Evolutionary conservation across 1,140 invertebrate genomes (phyloP).

Genomic region (Drosophila arawakana): DNA sequence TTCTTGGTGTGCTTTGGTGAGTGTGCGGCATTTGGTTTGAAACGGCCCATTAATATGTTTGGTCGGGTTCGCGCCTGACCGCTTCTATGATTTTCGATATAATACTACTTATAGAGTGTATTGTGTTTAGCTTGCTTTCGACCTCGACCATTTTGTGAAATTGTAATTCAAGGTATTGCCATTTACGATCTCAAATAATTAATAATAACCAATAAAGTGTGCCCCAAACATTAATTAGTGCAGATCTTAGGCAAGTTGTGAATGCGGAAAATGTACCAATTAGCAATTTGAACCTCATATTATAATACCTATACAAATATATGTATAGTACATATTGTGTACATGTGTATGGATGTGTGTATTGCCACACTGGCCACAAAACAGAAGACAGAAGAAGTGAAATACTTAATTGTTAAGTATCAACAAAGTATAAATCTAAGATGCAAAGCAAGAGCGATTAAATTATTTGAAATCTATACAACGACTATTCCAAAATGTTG

Average conservation of each 20-base stretch:
- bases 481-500: constrained; percentile 46
- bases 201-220: constrained; percentile 33
- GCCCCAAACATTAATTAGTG: constrained; percentile 38
- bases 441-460: constrained; percentile 65
- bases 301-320: background rate
- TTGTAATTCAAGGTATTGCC: constrained; percentile 33
- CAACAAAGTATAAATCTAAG: constrained; percentile 80
- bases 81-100: constrained; percentile 46
- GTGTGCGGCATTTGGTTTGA: constrained; percentile 68
- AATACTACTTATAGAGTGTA: constrained; percentile 6
- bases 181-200: constrained; percentile 34
- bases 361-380: constrained; percentile 35
- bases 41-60: constrained; percentile 69
- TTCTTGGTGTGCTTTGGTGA: constrained; percentile 56
- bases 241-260: constrained; percentile 30
- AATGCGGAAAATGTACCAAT: constrained; percentile 42
- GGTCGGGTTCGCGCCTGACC: constrained; percentile 60
- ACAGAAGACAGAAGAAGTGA: constrained; percentile 57
- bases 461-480: constrained; percentile 72
- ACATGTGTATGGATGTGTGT: background rate
- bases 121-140: constrained; percentile 9
- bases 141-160: constrained; percentile 50
- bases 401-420: constrained; percentile 82
- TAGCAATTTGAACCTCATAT: constrained; percentile 24
- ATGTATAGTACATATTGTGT: background rate